Conservation (phyloP, 1,140 invertebrate species). For the Euura saliciscinereae region DNA sequence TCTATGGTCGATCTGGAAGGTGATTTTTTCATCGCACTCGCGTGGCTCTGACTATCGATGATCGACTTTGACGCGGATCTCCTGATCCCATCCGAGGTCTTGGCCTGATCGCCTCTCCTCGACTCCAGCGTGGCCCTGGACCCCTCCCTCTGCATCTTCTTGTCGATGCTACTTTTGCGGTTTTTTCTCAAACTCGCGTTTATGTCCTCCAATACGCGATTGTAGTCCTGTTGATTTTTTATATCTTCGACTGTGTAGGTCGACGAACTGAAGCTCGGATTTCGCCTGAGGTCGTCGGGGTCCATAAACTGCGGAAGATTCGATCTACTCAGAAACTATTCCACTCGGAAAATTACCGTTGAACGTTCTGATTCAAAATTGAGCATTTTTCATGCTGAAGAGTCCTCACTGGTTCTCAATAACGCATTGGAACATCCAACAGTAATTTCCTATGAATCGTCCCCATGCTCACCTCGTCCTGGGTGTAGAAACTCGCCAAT, state of each 20-base stretch:
- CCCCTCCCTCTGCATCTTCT: slow-evolving; percentile 29
- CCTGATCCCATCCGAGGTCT: slow-evolving; percentile 23
- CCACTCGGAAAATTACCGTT: neutral
- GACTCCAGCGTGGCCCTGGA: slow-evolving; percentile 33
- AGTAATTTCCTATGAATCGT: too few relatives aligned
- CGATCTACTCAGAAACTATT: neutral
- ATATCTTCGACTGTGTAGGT: slow-evolving; percentile 18
- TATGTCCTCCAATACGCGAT: slow-evolving; percentile 35
- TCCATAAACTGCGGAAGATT: slow-evolving; percentile 15
- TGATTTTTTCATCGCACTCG: slow-evolving; percentile 30
- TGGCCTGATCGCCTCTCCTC: slow-evolving; percentile 29
- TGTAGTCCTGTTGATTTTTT: slow-evolving; percentile 36
- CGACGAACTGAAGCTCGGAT: slow-evolving; percentile 16
- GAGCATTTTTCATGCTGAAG: neutral
- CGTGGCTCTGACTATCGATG: slow-evolving; percentile 21
- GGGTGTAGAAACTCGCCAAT: slow-evolving; percentile 42
- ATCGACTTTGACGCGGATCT: slow-evolving; percentile 23
- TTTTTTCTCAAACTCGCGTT: slow-evolving; percentile 36
- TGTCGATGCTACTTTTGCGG: slow-evolving; percentile 25
- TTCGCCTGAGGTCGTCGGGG: slow-evolving; percentile 20
- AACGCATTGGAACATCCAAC: too few relatives aligned
- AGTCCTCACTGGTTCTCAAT: too few relatives aligned
- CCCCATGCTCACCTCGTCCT: slow-evolving; percentile 34
- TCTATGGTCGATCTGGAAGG: slow-evolving; percentile 36
- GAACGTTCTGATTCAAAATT: slow-evolving; percentile 12